Percentiles rank a stretch among this genome's conserved stretches.
These are phyloP conservation scores for Troilus luridus DNA, from an alignment of 2,888 invertebrate species.

Conservation along the genomic window DNA sequence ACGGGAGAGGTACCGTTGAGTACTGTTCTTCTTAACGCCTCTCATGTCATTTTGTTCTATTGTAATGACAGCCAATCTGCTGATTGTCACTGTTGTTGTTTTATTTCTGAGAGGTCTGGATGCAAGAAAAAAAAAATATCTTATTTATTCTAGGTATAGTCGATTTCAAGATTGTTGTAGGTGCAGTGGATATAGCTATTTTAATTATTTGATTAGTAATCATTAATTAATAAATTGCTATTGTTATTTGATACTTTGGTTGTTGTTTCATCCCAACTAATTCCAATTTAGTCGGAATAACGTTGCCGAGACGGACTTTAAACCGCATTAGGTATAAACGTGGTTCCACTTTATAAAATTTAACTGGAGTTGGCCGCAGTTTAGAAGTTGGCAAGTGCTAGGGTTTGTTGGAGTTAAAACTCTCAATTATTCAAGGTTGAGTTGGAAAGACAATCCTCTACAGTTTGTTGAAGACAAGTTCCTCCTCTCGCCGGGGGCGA, in stretches of 20 bases:
- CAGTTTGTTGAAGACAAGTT: slow-evolving; percentile 44
- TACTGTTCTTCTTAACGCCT: no score
- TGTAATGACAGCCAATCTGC: no score
- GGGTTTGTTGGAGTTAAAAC: slow-evolving; percentile 27
- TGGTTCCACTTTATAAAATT: slow-evolving; percentile 55
- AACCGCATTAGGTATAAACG: slow-evolving; percentile 21
- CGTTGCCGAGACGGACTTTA: neutral
- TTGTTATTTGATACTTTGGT: neutral
- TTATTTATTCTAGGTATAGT: no score
- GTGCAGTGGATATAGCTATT: no score
- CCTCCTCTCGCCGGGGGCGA: neutral
- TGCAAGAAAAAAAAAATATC: no score
- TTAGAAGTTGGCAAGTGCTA: slow-evolving; percentile 12
- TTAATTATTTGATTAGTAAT: no score
- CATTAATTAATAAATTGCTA: neutral
- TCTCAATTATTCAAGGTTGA: slow-evolving; percentile 44
- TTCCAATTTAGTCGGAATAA: neutral
- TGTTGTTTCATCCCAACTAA: neutral
- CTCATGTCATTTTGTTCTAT: no score
- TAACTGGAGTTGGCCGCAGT: slow-evolving; percentile 49
- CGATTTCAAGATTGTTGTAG: no score
- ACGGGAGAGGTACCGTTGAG: no score
- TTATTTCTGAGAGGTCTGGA: no score
- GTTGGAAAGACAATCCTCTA: slow-evolving; percentile 47
- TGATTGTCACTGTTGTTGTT: no score